A percentile compares a stretch with the other conserved stretches of the same genome.
These are phyloP conservation scores for Antitype chi DNA, from an alignment of 2,888 invertebrate species.

Conservation along the genomic window DNA sequence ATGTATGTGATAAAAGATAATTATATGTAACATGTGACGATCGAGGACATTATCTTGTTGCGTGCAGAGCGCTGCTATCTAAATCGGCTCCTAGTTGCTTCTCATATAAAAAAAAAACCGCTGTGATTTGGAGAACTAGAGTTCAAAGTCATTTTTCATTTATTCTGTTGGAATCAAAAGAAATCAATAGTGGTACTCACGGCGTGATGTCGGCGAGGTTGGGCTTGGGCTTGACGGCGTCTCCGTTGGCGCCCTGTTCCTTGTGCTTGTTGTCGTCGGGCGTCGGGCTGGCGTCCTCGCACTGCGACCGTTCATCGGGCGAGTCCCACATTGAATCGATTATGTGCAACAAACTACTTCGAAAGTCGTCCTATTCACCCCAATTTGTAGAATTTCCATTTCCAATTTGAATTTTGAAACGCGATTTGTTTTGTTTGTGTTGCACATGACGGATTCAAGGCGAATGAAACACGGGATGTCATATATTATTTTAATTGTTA, in stretches of 20 bases:
- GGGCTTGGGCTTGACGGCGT: slow-evolving; percentile 88
- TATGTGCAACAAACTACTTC: slow-evolving; percentile 91
- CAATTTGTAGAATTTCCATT: slow-evolving; percentile 75
- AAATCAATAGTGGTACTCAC: slow-evolving; percentile 83
- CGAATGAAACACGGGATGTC: slow-evolving; percentile 91
- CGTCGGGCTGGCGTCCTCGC: slow-evolving; percentile 84
- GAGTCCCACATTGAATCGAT: slow-evolving; percentile 92
- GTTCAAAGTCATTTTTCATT: not conserved
- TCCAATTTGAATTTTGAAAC: slow-evolving; percentile 77
- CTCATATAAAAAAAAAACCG: not conserved
- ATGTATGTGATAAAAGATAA: not conserved
- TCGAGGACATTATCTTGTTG: not conserved
- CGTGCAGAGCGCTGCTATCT: not conserved
- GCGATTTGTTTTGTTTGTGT: slow-evolving; percentile 83
- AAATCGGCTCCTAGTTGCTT: not conserved
- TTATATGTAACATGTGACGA: not conserved
- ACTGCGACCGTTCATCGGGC: slow-evolving; percentile 91
- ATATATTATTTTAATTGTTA: slow-evolving; percentile 90
- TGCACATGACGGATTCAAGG: slow-evolving; percentile 91
- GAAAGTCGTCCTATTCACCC: slow-evolving; percentile 90
- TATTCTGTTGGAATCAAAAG: slow-evolving; percentile 5
- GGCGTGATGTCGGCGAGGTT: slow-evolving; percentile 91
- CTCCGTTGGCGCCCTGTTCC: slow-evolving; percentile 83
- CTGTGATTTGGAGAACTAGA: not conserved
- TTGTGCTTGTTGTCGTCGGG: slow-evolving; percentile 81